Percentiles rank a stretch among this genome's conserved stretches.
phyloP scores from a whole-genome alignment of 2,888 invertebrate species.

The Phaonia tiefii region DNA sequence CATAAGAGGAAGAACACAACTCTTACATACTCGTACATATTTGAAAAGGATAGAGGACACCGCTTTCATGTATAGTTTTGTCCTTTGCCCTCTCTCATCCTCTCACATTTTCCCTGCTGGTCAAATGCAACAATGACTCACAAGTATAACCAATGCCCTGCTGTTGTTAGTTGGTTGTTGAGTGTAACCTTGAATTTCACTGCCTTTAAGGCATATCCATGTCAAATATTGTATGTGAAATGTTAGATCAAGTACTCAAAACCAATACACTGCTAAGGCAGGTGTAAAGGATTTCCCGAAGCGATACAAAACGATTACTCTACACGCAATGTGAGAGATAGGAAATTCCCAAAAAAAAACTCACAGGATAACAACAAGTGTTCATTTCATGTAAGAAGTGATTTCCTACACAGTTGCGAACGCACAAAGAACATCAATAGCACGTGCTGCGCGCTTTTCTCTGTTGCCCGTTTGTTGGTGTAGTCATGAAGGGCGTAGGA shows the following conservation, averaged over 20 bases:
- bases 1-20: neutral
- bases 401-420: neutral
- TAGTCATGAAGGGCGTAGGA: too few species aligned
- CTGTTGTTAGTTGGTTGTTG: neutral
- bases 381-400: neutral
- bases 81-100: neutral
- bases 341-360: constrained; percentile 22
- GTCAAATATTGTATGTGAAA: constrained; percentile 29
- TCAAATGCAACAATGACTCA: neutral
- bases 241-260: constrained; percentile 4
- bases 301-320: constrained; percentile 17
- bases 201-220: neutral
- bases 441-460: constrained; percentile 46
- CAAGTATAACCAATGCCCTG: neutral
- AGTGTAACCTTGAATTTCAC: constrained; percentile 10
- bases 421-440: constrained; percentile 5
- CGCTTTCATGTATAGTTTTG: too few species aligned
- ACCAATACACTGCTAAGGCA: constrained; percentile 38
- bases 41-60: too few species aligned
- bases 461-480: constrained; percentile 3
- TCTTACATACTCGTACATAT: too few species aligned
- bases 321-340: constrained; percentile 1
- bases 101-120: neutral
- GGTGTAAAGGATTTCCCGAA: constrained; percentile 51
- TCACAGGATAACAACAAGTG: constrained; percentile 28